Evolutionary conservation across 2,888 invertebrate species (phyloP), one percentile per base, ranked within the genome.

Genomic region (Arrhopalites spinosus): DNA sequence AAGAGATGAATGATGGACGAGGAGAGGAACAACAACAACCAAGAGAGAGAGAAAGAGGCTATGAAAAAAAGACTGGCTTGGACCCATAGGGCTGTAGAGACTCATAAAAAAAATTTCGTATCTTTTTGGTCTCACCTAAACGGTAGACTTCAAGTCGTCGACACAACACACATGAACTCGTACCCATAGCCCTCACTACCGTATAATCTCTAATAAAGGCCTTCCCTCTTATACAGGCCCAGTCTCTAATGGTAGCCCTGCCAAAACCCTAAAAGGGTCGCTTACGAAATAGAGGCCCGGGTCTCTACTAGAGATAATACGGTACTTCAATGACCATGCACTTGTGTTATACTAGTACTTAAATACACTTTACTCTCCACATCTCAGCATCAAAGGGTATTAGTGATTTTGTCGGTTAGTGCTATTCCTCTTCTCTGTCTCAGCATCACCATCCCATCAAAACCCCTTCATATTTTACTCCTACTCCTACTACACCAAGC

Each of bases 91-190:
- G n/a, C n/a, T 25, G 50, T 50, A 47, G 47, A 68, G 67, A 68
- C 27, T 27, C 68, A 68, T 68, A 68, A 68, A 68, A 68, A 68
- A 50, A 47, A 68, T 68, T 50, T 59, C 68, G 27, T 68, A 68
- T 68, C 68, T 68, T n/a, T 68, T 68, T 50, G 50, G 50, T 68
- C 68, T 68, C 68, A 68, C 68, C 68, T 68, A 68, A 50, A 68
- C 68, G 68, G 68, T 68, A 68, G 68, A 68, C 68, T 68, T 68
- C 47, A 68, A 68, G 68, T 23, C n/a, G 13, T 67, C 50, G 68
- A 50, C 50, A 68, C 50, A 68, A 50, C 27, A 68, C 47, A 59
- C 36, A 36, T 11, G 36, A 36, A 36, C 36, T 7, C 11, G 36
- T 36, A 36, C 36, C 36, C n/a, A n/a, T n/a, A n/a, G n/a, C n/a